A percentile compares a stretch with the other conserved stretches of the same genome.
Conservation (phyloP, 2,888 invertebrate species). For the Julus scanicus region DNA sequence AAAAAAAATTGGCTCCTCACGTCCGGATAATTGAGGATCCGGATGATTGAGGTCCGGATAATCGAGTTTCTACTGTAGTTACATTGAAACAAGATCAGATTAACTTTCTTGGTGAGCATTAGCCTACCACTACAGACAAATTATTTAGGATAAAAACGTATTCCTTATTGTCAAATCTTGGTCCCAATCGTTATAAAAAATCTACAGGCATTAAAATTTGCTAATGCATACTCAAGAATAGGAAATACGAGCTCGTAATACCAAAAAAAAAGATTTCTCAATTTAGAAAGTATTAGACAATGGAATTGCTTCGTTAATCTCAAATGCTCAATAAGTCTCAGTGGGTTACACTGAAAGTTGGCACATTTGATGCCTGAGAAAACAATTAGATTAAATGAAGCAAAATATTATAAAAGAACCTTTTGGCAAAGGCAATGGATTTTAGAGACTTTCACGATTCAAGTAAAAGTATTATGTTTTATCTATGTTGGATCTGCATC, state of each 20-base stretch:
- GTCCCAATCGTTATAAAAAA: no score
- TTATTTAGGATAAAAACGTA: no score
- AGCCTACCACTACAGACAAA: no score
- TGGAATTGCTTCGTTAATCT: neutral
- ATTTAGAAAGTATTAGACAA: neutral
- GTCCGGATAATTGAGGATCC: no score
- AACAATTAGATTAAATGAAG: neutral
- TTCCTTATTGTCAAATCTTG: no score
- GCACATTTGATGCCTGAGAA: neutral
- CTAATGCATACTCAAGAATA: no score
- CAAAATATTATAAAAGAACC: constrained; percentile 4
- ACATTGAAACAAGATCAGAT: no score
- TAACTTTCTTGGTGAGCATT: no score
- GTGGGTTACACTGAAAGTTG: neutral
- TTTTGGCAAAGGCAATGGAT: constrained; percentile 8
- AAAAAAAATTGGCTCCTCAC: no score
- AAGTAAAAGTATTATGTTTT: neutral
- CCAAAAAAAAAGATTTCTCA: neutral
- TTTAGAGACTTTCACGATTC: neutral
- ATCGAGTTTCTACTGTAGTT: no score
- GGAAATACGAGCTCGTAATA: neutral
- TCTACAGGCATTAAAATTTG: no score
- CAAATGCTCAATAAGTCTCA: neutral
- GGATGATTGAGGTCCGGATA: no score
- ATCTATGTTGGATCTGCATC: constrained; percentile 1